Conservation (phyloP, 2,888 invertebrate genomes). For the Drosophila stalkeri region DNA sequence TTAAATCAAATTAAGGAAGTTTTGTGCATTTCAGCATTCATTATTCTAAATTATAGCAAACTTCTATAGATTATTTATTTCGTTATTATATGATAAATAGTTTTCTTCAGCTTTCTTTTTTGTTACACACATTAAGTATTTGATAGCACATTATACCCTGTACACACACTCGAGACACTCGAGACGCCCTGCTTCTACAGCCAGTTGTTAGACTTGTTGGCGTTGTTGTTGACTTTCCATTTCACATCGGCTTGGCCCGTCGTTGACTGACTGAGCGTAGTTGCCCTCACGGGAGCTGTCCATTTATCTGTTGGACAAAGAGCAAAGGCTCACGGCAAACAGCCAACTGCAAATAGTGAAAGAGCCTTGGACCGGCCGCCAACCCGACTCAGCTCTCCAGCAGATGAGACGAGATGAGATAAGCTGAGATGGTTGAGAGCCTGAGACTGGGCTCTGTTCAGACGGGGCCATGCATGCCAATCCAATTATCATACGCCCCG, state of each 20-base stretch:
- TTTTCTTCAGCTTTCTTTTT: too few relatives aligned
- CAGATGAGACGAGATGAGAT: slow-evolving; percentile 8
- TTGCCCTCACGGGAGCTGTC: slow-evolving; percentile 58
- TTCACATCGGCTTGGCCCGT: slow-evolving; percentile 22
- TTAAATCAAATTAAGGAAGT: too few relatives aligned
- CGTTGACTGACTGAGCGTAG: slow-evolving; percentile 15
- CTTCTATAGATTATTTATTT: too few relatives aligned
- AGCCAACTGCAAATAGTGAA: slow-evolving; percentile 44
- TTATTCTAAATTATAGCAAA: not conserved
- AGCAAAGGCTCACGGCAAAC: slow-evolving; percentile 47
- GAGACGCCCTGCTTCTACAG: slow-evolving; percentile 41
- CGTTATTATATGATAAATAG: not conserved
- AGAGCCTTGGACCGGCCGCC: slow-evolving; percentile 51
- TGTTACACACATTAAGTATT: slow-evolving; percentile 19
- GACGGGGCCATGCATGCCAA: slow-evolving; percentile 65
- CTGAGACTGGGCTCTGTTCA: not conserved
- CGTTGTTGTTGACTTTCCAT: slow-evolving; percentile 61
- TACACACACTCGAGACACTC: slow-evolving; percentile 45
- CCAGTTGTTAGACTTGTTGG: slow-evolving; percentile 27
- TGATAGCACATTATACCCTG: not conserved
- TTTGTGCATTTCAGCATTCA: too few relatives aligned
- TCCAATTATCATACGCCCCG: slow-evolving; percentile 78
- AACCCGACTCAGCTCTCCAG: not conserved
- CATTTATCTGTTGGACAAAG: slow-evolving; percentile 72
- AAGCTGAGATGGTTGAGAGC: not conserved